phyloP scores from a whole-genome alignment of 2,113 vertebrate species.

The Sinocyclocheilus rhinocerous region DNA sequence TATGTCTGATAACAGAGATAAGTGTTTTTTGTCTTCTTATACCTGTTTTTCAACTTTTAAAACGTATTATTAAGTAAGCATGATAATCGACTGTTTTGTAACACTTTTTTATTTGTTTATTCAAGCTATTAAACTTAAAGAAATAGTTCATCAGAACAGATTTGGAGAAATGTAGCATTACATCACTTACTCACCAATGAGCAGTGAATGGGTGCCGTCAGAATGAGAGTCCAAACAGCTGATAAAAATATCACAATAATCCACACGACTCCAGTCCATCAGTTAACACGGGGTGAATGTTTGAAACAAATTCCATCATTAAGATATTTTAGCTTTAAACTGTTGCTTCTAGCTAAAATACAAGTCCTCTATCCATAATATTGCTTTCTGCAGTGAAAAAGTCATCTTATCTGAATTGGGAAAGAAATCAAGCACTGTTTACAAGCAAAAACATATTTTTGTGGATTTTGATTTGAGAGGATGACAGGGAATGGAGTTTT shows the following conservation, averaged over 20 bases:
- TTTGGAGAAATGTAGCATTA: not conserved
- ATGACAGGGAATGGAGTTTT: too few relatives aligned
- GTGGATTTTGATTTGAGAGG: too few relatives aligned
- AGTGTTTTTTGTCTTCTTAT: not conserved
- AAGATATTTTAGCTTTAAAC: too few relatives aligned
- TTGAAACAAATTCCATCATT: too few relatives aligned
- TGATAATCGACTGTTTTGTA: not conserved
- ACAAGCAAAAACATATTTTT: too few relatives aligned
- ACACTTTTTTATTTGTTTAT: not conserved
- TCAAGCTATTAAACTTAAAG: conserved; percentile 3
- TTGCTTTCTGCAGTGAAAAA: too few relatives aligned
- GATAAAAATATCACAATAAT: not conserved
- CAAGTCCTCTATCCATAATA: too few relatives aligned
- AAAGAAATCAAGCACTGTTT: too few relatives aligned
- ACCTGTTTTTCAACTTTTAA: not conserved
- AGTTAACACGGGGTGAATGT: not conserved
- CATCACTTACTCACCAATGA: not conserved
- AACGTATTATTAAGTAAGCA: not conserved
- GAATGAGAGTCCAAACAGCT: not conserved
- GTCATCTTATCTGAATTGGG: too few relatives aligned
- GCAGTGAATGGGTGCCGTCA: not conserved
- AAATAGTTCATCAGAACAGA: not conserved
- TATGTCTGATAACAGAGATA: not conserved
- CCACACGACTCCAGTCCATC: not conserved
- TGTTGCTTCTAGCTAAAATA: too few relatives aligned